A percentile compares a stretch with the other conserved stretches of the same genome.
Evolutionary conservation across 2,797 vertebrate genomes (phyloP).

Genomic region (Poeciliopsis turneri): DNA sequence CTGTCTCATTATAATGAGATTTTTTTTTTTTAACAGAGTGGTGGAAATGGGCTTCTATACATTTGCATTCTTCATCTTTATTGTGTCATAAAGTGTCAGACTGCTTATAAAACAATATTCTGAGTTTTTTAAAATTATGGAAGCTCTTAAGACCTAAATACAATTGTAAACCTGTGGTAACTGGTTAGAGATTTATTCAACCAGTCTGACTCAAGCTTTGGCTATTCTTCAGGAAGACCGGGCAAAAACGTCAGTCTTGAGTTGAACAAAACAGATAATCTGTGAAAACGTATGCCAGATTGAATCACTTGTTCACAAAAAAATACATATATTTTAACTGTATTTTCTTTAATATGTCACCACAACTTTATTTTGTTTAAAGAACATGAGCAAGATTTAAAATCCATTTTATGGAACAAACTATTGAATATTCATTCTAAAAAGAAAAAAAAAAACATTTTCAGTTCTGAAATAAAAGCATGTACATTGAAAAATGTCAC

Average conservation of each 20-base stretch:
- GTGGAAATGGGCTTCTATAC: no score
- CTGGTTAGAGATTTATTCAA: neutral
- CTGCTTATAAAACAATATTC: neutral
- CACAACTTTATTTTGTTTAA: constrained; percentile 5
- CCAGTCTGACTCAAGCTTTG: neutral
- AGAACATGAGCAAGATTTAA: constrained; percentile 16
- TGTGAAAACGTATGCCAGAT: neutral
- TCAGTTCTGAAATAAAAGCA: constrained; percentile 3
- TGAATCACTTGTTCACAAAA: neutral
- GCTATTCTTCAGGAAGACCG: neutral
- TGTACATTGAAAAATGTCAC: constrained; percentile 15
- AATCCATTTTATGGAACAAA: constrained; percentile 13
- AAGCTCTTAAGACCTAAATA: neutral
- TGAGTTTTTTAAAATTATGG: neutral
- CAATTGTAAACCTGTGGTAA: neutral
- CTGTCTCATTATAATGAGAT: no score
- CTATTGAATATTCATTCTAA: constrained; percentile 1
- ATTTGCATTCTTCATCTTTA: no score
- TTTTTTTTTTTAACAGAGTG: no score
- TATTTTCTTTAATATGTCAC: neutral
- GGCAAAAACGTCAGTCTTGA: neutral
- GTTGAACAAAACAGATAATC: neutral
- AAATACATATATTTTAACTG: neutral
- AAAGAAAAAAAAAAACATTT: neutral
- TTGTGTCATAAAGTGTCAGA: neutral